These are phyloP conservation scores for Xylota sylvarum DNA, from an alignment of 2,888 invertebrate species.

Conservation along the genomic window DNA sequence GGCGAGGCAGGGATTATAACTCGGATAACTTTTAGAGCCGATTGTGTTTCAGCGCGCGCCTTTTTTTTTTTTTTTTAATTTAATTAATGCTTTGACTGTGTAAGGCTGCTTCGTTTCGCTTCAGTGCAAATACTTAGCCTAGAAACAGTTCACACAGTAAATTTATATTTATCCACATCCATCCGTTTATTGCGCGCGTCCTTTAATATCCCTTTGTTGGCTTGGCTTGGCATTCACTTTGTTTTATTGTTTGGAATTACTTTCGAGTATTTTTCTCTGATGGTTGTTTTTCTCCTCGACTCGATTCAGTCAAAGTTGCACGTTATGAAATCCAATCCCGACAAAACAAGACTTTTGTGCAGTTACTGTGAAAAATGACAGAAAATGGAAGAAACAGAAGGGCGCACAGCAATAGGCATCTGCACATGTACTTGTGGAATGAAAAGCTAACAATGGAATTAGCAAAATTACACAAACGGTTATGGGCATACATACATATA, in stretches of 20 bases:
- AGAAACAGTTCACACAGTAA: slow-evolving; percentile 72
- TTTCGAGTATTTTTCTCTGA: slow-evolving; percentile 55
- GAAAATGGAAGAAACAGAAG: slow-evolving; percentile 10
- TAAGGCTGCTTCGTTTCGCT: slow-evolving; percentile 58
- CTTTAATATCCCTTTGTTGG: slow-evolving; percentile 64
- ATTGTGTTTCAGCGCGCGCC: slow-evolving; percentile 53
- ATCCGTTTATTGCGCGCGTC: slow-evolving; percentile 35
- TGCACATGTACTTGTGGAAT: slow-evolving; percentile 17
- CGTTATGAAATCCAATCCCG: slow-evolving; percentile 45
- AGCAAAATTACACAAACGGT: slow-evolving; percentile 57
- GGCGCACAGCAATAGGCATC: background rate
- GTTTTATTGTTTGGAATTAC: slow-evolving; percentile 71
- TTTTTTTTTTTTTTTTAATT: slow-evolving; percentile 56
- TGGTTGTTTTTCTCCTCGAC: slow-evolving; percentile 15
- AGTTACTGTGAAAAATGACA: slow-evolving; percentile 66
- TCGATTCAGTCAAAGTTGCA: slow-evolving; percentile 70
- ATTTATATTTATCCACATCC: slow-evolving; percentile 54
- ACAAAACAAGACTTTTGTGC: slow-evolving; percentile 55
- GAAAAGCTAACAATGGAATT: slow-evolving; percentile 61
- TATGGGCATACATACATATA: slow-evolving; percentile 14
- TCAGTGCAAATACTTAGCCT: slow-evolving; percentile 72
- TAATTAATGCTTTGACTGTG: slow-evolving; percentile 71
- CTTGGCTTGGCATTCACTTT: slow-evolving; percentile 68
- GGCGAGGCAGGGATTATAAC: slow-evolving; percentile 30
- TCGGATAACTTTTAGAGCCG: slow-evolving; percentile 65